These are phyloP conservation scores for Unio delphinus DNA, from an alignment of 2,888 invertebrate species.

Conservation along the genomic window DNA sequence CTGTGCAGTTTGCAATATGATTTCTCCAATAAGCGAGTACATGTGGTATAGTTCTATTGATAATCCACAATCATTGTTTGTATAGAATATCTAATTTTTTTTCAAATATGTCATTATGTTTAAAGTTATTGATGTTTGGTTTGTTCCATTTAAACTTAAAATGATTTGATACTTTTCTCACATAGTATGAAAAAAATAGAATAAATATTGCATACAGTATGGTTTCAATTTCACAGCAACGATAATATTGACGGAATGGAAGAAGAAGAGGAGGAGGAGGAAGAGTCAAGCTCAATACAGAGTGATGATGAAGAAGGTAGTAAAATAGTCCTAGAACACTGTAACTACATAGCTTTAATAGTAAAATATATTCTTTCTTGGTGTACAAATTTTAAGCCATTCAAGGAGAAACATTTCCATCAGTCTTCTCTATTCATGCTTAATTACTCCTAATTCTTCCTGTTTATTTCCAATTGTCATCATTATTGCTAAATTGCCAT, in stretches of 20 bases:
- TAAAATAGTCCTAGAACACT: conserved; percentile 35
- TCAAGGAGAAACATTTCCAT: too few species aligned
- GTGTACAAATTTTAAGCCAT: too few species aligned
- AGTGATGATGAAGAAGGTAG: conserved; percentile 83
- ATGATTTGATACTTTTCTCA: neutral
- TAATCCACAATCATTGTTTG: too few species aligned
- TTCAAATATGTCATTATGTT: too few species aligned
- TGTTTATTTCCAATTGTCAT: neutral
- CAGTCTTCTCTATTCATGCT: neutral
- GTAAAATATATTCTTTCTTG: too few species aligned
- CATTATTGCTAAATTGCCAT: neutral
- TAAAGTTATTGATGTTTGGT: too few species aligned
- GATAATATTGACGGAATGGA: conserved; percentile 44
- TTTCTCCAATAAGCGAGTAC: too few species aligned
- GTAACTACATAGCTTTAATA: neutral
- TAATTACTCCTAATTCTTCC: neutral
- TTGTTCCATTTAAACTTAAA: too few species aligned
- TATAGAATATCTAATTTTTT: too few species aligned
- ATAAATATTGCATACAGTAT: conserved; percentile 10
- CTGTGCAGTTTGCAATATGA: too few species aligned
- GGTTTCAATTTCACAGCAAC: conserved; percentile 28
- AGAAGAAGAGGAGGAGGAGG: conserved; percentile 74
- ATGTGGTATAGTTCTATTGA: too few species aligned
- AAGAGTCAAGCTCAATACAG: conserved; percentile 70
- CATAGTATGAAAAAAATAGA: neutral